Percentiles rank a stretch among this genome's conserved stretches.
These are phyloP conservation scores for Capromys pilorides DNA, from an alignment of 2,797 vertebrate species.

Conservation along the genomic window DNA sequence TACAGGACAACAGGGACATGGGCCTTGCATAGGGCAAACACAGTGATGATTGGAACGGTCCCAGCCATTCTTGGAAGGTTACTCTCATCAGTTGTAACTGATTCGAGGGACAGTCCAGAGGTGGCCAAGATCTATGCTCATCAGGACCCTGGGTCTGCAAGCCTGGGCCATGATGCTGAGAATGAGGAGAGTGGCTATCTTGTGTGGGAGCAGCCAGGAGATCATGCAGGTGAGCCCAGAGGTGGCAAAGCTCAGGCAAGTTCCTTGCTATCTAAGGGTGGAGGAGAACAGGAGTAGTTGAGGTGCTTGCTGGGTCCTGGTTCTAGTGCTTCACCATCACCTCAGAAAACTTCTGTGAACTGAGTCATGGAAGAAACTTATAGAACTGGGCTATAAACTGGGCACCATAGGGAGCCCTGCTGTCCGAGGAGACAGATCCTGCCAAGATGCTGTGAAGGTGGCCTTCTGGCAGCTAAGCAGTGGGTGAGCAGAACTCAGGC, in stretches of 20 bases:
- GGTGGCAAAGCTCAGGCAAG: not conserved
- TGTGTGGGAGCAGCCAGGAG: not conserved
- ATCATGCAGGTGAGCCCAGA: not conserved
- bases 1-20: not conserved
- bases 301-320: not conserved
- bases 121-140: not conserved
- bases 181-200: not conserved
- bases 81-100: not conserved
- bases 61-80: not conserved
- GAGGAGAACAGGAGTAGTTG: not conserved
- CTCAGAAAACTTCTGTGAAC: not conserved
- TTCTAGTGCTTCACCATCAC: not conserved
- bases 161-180: slow-evolving; percentile 3
- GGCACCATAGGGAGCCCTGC: not conserved
- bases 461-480: not conserved
- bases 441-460: not conserved
- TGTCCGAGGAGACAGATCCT: not conserved
- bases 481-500: not conserved
- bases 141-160: not conserved
- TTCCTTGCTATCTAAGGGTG: not conserved
- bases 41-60: not conserved
- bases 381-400: not conserved
- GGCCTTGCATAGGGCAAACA: not conserved
- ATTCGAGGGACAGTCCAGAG: not conserved
- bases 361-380: not conserved